Conservation (phyloP, 2,888 invertebrate species). For the Drosophila mettleri region DNA sequence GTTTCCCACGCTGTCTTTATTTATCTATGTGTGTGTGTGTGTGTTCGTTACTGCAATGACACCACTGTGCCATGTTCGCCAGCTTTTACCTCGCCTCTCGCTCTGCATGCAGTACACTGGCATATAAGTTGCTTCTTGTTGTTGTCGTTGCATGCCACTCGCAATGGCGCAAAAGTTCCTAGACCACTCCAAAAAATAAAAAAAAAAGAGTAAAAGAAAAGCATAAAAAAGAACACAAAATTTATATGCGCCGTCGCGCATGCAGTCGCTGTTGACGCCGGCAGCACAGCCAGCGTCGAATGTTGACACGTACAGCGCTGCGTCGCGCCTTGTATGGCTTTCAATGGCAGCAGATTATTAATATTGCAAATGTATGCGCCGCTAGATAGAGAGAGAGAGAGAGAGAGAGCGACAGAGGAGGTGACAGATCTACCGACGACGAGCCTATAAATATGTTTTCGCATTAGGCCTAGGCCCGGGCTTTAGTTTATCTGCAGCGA, state of each 20-base stretch:
- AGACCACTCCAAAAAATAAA: slow-evolving; percentile 68
- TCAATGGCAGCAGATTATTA: slow-evolving; percentile 80
- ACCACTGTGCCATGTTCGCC: slow-evolving; percentile 58
- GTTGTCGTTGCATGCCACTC: slow-evolving; percentile 73
- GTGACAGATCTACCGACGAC: slow-evolving; percentile 8
- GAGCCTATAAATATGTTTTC: slow-evolving; percentile 70
- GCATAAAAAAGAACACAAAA: slow-evolving; percentile 68
- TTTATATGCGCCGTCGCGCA: slow-evolving; percentile 80
- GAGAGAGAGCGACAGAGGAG: neutral
- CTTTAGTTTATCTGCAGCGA: slow-evolving; percentile 34
- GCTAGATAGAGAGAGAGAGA: neutral
- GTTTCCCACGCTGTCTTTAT: slow-evolving; percentile 51
- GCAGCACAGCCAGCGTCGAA: slow-evolving; percentile 65
- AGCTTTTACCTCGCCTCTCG: slow-evolving; percentile 10
- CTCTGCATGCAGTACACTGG: slow-evolving; percentile 57
- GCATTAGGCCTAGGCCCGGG: slow-evolving; percentile 67
- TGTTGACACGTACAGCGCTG: slow-evolving; percentile 72
- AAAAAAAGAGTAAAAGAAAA: slow-evolving; percentile 26
- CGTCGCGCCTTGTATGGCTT: slow-evolving; percentile 80
- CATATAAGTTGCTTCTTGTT: slow-evolving; percentile 48
- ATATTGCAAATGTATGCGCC: slow-evolving; percentile 71
- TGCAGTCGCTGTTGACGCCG: slow-evolving; percentile 59
- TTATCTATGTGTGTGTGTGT: slow-evolving; percentile 16
- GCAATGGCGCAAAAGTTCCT: slow-evolving; percentile 79
- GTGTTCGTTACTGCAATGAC: slow-evolving; percentile 24